A percentile compares a stretch with the other conserved stretches of the same genome.
These are phyloP conservation scores for Entelurus aequoreus DNA, from an alignment of 2,113 vertebrate genomes.

Conservation along the genomic window DNA sequence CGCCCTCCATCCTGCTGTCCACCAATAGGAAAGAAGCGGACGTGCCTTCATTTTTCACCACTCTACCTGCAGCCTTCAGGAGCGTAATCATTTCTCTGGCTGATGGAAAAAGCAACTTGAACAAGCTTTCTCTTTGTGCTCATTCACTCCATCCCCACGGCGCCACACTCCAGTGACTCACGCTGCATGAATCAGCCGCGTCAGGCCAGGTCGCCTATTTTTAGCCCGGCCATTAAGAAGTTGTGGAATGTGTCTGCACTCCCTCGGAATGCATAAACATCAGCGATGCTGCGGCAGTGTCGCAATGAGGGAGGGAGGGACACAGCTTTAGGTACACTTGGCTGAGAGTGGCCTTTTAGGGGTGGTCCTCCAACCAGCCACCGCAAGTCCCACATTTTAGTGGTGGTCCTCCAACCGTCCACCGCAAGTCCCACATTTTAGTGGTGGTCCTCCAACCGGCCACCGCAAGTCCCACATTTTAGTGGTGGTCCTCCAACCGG, in stretches of 20 bases:
- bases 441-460: no score
- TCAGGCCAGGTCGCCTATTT: constrained; percentile 67
- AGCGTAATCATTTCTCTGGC: constrained; percentile 12
- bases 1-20: neutral
- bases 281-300: constrained; percentile 56
- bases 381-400: no score
- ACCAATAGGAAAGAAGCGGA: constrained; percentile 5
- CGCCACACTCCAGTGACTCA: constrained; percentile 66
- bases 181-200: constrained; percentile 64
- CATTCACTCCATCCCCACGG: constrained; percentile 40
- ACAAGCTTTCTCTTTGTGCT: constrained; percentile 37
- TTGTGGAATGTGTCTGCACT: constrained; percentile 68
- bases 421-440: no score
- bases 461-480: no score
- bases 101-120: constrained; percentile 27
- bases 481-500: no score
- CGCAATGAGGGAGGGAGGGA: constrained; percentile 21
- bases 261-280: constrained; percentile 65
- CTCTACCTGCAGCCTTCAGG: constrained; percentile 3
- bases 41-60: constrained; percentile 8
- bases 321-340: neutral
- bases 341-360: no score
- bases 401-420: no score
- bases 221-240: constrained; percentile 70
- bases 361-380: no score